These are phyloP conservation scores for Pinctada fucata DNA, from an alignment of 2,888 invertebrate species.

Conservation along the genomic window DNA sequence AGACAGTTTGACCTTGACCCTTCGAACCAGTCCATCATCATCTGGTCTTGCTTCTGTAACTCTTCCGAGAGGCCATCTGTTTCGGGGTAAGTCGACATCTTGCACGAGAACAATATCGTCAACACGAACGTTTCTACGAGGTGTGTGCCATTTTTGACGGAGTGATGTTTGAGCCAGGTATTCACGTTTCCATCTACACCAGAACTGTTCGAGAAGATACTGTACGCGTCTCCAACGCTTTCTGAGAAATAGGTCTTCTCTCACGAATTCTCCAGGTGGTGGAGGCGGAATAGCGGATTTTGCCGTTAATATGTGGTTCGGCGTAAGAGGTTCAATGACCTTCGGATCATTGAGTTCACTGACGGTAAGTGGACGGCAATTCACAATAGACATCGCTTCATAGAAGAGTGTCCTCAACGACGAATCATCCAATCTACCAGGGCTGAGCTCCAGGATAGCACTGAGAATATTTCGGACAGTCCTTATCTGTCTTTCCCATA, in stretches of 20 bases:
- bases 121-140: constrained; percentile 33
- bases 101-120: constrained; percentile 51
- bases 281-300: constrained; percentile 41
- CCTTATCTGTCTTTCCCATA: constrained; percentile 59
- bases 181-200: constrained; percentile 33
- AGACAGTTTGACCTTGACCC: constrained; percentile 28
- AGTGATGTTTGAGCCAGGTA: constrained; percentile 23
- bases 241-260: constrained; percentile 43
- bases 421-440: constrained; percentile 42
- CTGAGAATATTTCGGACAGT: constrained; percentile 47
- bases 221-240: constrained; percentile 43
- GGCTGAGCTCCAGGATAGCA: constrained; percentile 32
- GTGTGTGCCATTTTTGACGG: constrained; percentile 43
- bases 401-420: constrained; percentile 42
- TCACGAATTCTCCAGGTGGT: constrained; percentile 47
- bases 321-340: constrained; percentile 45
- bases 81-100: constrained; percentile 45
- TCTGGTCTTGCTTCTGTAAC: constrained; percentile 24
- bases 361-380: constrained; percentile 47
- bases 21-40: constrained; percentile 43
- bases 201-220: constrained; percentile 44
- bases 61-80: constrained; percentile 41
- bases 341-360: constrained; percentile 41
- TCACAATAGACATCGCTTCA: constrained; percentile 47
- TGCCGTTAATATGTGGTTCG: constrained; percentile 49